Conservation (phyloP, 2,888 invertebrate genomes). For the Ochlodes sylvanus region DNA sequence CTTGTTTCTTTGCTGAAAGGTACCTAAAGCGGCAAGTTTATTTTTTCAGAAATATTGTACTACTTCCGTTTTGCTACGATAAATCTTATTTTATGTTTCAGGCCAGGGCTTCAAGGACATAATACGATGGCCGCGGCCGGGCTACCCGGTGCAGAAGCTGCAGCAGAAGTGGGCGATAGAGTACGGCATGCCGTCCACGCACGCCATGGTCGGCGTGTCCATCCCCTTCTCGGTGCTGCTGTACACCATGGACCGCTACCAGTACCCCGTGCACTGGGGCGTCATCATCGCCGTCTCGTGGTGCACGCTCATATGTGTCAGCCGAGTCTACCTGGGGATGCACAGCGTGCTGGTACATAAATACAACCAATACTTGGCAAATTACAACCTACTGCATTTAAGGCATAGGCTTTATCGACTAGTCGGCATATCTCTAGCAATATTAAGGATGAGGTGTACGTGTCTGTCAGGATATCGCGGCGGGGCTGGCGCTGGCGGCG, state of each 20-base stretch:
- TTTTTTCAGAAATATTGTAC: no score
- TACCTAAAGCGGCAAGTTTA: no score
- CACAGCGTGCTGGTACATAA: slow-evolving; percentile 92
- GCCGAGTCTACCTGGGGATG: slow-evolving; percentile 96
- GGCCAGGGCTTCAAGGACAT: slow-evolving; percentile 96
- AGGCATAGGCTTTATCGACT: no score
- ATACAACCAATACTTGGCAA: no score
- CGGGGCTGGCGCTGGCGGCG: slow-evolving; percentile 87
- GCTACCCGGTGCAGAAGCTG: slow-evolving; percentile 92
- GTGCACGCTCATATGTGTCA: slow-evolving; percentile 92
- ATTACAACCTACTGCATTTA: no score
- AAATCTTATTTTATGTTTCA: slow-evolving; percentile 64
- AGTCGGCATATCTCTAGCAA: no score
- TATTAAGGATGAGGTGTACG: no score
- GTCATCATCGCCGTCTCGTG: slow-evolving; percentile 85
- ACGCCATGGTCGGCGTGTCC: slow-evolving; percentile 95
- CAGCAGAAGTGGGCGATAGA: slow-evolving; percentile 96
- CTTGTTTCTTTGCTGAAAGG: no score
- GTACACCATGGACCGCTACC: slow-evolving; percentile 92
- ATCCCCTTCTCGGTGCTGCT: slow-evolving; percentile 94
- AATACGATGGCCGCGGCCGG: slow-evolving; percentile 93
- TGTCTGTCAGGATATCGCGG: slow-evolving; percentile 63
- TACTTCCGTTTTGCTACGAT: no score
- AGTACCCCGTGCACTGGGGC: slow-evolving; percentile 87
- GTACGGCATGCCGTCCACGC: slow-evolving; percentile 98